Evolutionary conservation across 2,797 vertebrate genomes (phyloP), one percentile per base, ranked within the genome.

Genomic region (Argya squamiceps): DNA sequence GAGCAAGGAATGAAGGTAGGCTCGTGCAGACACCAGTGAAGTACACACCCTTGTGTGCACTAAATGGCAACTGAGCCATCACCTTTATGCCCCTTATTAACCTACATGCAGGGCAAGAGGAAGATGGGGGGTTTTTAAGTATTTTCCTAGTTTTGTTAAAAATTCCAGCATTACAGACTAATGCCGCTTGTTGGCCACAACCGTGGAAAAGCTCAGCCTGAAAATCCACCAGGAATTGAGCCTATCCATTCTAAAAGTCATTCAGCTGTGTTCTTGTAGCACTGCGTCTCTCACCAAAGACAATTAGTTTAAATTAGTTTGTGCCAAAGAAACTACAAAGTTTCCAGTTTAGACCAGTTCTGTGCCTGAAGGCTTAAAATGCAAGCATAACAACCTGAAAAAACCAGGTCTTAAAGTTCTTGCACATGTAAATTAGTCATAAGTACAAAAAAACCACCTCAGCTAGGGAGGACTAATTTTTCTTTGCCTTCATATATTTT

Each of bases 391-490:
- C 20, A 46, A 63, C 24, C 27, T 7, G 16, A 63, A 47, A 47
- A 64, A 71, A 14, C 8, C 8, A 63, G 22, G 17, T 58, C 58
- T 64, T 76, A 49, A 74, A 65, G 34, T 30, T 75, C 34, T 32
- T 58, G 41, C 16, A 53, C 11, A 14, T 11, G 50, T 65, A 87
- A 84, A 58, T 58, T 56, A 78, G 37, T 82, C 24, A 6, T 62
- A 82, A 92, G 23, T 17, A 44, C 41, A 44, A 77, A 93, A 94
- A 1, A 41, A 41, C 12, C 12, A 3, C 16, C 4, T 50, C 37
- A 75, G 27, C 50, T 81, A 89, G 26, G 36, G 82, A 96, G 58
- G 37, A 67, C 19, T 90, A 65, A 81, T 89, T 91, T 97, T 92
- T 74, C 68, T 18, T 76, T 36, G 32, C 68, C 62, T 80, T 89